Percentiles rank a stretch among this genome's conserved stretches.
Conservation (phyloP, 2,797 vertebrate species). For the Takifugu ocellatus region DNA sequence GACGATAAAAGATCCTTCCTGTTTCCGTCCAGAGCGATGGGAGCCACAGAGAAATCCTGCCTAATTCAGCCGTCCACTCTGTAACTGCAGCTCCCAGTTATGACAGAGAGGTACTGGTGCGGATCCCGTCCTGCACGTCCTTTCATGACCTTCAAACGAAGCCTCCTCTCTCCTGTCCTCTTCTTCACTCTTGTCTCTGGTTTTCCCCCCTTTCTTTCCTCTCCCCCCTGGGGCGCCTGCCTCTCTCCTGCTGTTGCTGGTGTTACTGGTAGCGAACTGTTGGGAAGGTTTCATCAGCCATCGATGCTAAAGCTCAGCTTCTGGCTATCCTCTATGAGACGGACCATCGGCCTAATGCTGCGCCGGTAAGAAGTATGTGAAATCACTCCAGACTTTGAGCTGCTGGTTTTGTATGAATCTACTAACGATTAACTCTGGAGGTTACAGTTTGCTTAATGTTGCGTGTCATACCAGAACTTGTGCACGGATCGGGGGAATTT, state of each 20-base stretch:
- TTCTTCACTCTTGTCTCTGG: constrained; percentile 11
- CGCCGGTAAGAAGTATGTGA: constrained; percentile 81
- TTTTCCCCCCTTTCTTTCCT: not conserved
- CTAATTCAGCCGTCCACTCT: constrained; percentile 42
- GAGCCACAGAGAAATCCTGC: constrained; percentile 14
- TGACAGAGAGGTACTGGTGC: constrained; percentile 62
- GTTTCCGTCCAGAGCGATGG: constrained; percentile 45
- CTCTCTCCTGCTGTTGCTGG: constrained; percentile 24
- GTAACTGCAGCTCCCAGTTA: constrained; percentile 50
- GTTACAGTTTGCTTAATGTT: too few relatives aligned
- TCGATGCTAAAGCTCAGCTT: constrained; percentile 90
- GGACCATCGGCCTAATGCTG: constrained; percentile 88
- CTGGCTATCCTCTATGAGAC: constrained; percentile 95
- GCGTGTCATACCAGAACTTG: too few relatives aligned
- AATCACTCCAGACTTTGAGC: not conserved
- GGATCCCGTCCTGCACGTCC: not conserved
- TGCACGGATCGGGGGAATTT: too few relatives aligned
- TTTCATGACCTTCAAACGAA: not conserved
- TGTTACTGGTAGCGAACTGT: constrained; percentile 81
- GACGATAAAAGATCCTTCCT: constrained; percentile 13
- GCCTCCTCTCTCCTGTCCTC: not conserved
- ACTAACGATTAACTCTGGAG: not conserved
- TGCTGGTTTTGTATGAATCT: not conserved
- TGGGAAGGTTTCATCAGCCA: constrained; percentile 87
- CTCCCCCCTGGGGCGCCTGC: not conserved